A percentile compares a stretch with the other conserved stretches of the same genome.
Conservation (phyloP, 2,113 vertebrate species). For the Lucifuga dentata region DNA sequence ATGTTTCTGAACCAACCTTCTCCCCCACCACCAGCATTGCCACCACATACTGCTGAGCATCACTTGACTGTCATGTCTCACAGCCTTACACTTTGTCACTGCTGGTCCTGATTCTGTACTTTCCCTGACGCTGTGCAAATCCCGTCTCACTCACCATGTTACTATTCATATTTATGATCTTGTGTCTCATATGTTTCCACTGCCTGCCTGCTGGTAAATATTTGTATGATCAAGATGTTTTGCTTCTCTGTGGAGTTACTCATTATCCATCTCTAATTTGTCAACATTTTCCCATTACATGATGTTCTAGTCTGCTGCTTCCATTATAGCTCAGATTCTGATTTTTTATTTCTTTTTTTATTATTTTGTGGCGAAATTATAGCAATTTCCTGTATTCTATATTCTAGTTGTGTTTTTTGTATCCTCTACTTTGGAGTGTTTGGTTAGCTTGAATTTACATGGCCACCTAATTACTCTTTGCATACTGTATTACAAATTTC, state of each 20-base stretch:
- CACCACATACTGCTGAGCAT: conserved; percentile 46
- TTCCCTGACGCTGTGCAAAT: conserved; percentile 13
- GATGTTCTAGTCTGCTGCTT: neutral
- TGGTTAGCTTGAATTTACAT: conserved; percentile 18
- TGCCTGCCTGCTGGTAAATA: conserved; percentile 16
- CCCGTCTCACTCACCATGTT: neutral
- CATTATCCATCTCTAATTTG: conserved; percentile 1
- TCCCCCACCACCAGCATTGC: neutral
- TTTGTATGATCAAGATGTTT: conserved; percentile 5
- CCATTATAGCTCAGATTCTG: neutral
- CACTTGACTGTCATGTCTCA: conserved; percentile 46
- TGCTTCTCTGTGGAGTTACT: conserved; percentile 4
- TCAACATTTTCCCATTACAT: neutral
- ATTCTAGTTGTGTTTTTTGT: conserved; percentile 5
- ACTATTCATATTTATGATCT: conserved; percentile 2
- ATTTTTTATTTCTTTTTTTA: too few species aligned
- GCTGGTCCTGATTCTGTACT: conserved; percentile 21
- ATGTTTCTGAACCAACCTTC: conserved; percentile 24
- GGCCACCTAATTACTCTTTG: conserved; percentile 24
- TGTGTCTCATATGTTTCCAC: conserved; percentile 9
- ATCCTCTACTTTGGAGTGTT: conserved; percentile 3
- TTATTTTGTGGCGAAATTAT: conserved; percentile 15
- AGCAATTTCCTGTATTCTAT: neutral
- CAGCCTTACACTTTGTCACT: conserved; percentile 30
- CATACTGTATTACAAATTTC: conserved; percentile 15